Base-by-base conservation (phyloP, 2,797 vertebrate genomes). In the Carapus acus region DNA sequence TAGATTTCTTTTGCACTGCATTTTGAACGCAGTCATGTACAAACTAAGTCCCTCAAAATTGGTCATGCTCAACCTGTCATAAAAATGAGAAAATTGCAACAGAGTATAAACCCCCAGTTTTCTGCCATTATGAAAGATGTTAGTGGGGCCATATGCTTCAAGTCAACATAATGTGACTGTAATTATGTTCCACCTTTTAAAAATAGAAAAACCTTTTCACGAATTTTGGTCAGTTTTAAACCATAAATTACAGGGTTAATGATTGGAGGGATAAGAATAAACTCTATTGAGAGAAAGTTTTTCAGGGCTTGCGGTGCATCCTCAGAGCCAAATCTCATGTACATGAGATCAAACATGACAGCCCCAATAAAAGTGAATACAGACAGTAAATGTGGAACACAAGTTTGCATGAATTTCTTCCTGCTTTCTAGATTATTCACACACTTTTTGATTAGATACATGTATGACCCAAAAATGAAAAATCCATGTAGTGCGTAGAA, bases 361-460 rank as follows among this genome's bases (percentile, higher is more conserved):
- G 78, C 60, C 23, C 33, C 29, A 0, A 39, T 43, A 13, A 74
- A 52, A 29, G 69, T 83, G 3, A 82, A 8, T 47, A 85, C 37
- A 50, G 77, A 81, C 1, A 83, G 40, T 14, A 86, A 45, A 67
- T 84, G 83, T 12, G 83, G 80, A 15, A 78, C 18, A 58, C 80
- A 86, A 4, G 85, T 86, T 33, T 84, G 80, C 6, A 46, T 49
- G 42, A 63, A 83, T 68, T 78, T 87, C 51, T 8, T 70, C 68
- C 41, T 73, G 24, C 68, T n/a, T 3, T 79, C 81, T 40, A 2
- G 59, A 0, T 68, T 67, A 14, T 42, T 67, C 2, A 67, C 15
- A 45, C 45, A 31, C 6, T 31, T 34, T 2, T 46, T 69, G 18
- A 76, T 48, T 27, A 85, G n/a, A 40, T 43, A 38, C 8, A 73